Base-by-base conservation (phyloP, 2,113 vertebrate species). In the Pygoscelis antarcticus region DNA sequence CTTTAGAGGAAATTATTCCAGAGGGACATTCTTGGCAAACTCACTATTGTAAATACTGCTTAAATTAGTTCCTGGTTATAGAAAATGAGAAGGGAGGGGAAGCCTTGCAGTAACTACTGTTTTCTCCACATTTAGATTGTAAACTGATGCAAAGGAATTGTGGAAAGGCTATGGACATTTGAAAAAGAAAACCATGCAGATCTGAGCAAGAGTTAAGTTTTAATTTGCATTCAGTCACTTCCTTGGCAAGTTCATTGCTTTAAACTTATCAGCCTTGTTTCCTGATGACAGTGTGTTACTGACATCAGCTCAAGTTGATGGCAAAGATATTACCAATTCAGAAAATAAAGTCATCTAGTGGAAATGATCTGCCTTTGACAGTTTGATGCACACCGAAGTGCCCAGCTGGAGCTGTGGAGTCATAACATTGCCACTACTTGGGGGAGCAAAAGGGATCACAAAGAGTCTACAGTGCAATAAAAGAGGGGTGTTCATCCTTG, bases 221-320 rank as follows among this genome's bases (percentile, higher is more conserved):
- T 79, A 32, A 84, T 92, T 89, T 92, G 34, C 57, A 92, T 86
- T 83, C 80, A 87, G 72, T 74, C 72, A 44, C 60, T 89, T 93
- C 54, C 77, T 95, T 95, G 86, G 69, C 86, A 97, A 55, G 44
- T 78, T n/a, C 64, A 6, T 70, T 81, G 42, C 80, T 70, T 93
- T 81, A 90, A 90, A 77, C 52, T 83, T 90, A 91, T 30, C 88
- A 81, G 46, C 47, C 69, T 70, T 92, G 40, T 87, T 97, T 89
- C 38, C 55, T 78, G 77, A 91, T 93, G 90, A 95, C 91, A 94
- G 2, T 61, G 90, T 95, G 92, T 87, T 95, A 82, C 89, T 92
- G 94, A 95, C 90, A 78, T 95, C 79, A 97, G 76, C 86, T 83
- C n/a, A 66, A 92, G 47, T 21, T 82, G 93, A 65, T 92, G 76